Percentiles rank a stretch among this genome's conserved stretches.
phyloP scores from a whole-genome alignment of 2,888 invertebrate species.

The Lepeophtheirus nordmannii region DNA sequence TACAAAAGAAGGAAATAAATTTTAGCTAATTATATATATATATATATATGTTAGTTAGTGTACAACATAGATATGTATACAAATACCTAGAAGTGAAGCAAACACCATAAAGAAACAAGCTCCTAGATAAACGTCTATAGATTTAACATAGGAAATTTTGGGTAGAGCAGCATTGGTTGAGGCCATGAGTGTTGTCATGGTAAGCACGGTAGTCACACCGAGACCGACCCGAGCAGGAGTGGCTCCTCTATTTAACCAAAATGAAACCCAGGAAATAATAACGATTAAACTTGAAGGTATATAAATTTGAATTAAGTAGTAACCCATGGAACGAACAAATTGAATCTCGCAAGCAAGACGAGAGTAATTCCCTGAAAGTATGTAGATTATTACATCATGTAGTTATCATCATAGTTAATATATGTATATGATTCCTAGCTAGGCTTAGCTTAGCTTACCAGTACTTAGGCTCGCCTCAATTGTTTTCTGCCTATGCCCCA shows the following conservation, averaged over 20 bases:
- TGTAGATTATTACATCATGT: not conserved
- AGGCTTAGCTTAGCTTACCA: no score
- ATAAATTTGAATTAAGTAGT: constrained; percentile 95
- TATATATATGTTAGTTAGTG: no score
- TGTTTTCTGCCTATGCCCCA: constrained; percentile 85
- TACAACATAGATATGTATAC: no score
- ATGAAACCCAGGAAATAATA: constrained; percentile 92
- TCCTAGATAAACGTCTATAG: constrained; percentile 90
- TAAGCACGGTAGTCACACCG: constrained; percentile 87
- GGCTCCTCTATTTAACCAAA: constrained; percentile 88
- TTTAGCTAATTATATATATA: no score
- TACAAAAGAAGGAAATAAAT: no score
- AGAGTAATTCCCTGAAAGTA: constrained; percentile 71
- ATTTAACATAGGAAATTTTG: constrained; percentile 93
- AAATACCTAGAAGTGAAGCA: constrained; percentile 75
- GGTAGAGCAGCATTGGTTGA: constrained; percentile 90
- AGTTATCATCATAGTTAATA: not conserved
- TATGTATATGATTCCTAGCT: constrained; percentile 4
- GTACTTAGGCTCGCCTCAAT: constrained; percentile 92
- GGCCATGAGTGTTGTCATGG: constrained; percentile 94
- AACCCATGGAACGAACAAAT: constrained; percentile 93
- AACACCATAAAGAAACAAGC: constrained; percentile 99
- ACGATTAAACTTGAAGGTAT: constrained; percentile 92
- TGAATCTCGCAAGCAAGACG: constrained; percentile 89
- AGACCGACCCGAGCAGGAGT: constrained; percentile 83